Base-by-base conservation (phyloP, 2,888 invertebrate species). In the Venustoraphidia nigricollis region DNA sequence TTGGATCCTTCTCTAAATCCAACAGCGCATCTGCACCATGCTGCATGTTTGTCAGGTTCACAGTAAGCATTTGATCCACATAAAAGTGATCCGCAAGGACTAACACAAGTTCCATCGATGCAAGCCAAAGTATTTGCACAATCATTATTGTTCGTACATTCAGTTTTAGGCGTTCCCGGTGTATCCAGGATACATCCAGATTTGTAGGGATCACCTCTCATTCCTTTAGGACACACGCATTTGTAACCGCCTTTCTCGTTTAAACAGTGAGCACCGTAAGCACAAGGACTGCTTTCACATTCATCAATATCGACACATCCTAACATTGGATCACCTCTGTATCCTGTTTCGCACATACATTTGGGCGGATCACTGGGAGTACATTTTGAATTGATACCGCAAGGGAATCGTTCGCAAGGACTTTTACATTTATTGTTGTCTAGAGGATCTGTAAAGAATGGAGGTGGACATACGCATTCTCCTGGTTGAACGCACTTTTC, bases 401-500 rank as follows among this genome's bases (percentile, higher is more conserved):
- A 93, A 9, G 83, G 81, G 63, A 85, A 90, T 51, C 91, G 75
- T 65, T 93, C 90, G 63, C 92, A 93, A 8, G 92, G 92, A 70
- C 86, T 92, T 68, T 91, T 91, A 63, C 93, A 93, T 62, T 83
- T 83, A 62, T 88, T 87, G 36, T 80, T 81, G 60, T 91, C 88
- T 14, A 76, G 72, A 9, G 83, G 77, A 62, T 93, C 92, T 35
- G 83, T 76, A 64, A 88, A 91, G 68, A 83, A 93, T 1, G 93
- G 93, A 13, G 91, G 90, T 34, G 89, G 88, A 61, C 93, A 93
- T 13, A 91, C 77, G 60, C 93, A 93, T 66, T 89, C 84, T 1
- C 92, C 92, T 2, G 91, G 91, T 63, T 92, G 87, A 34, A 91
- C 81, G 62, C 93, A 93, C 65, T 87, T 86, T 66, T 93, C 91